Base-by-base conservation (phyloP, 2,797 vertebrate species). In the Eulemur coronatus region DNA sequence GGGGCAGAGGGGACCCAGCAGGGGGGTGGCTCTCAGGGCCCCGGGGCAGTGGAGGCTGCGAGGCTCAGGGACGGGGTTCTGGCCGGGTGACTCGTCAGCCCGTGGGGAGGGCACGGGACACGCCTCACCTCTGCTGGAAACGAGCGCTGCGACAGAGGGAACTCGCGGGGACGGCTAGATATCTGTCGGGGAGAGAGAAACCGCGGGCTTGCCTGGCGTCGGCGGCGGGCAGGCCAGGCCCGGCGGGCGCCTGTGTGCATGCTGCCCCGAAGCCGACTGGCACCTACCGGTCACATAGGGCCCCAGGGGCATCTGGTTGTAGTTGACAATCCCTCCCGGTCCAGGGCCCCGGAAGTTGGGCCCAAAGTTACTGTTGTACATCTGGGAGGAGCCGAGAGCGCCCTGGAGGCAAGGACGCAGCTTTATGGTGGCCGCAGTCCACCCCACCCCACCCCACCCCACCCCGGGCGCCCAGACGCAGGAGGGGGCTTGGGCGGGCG, bases 301-400 rank as follows among this genome's bases (percentile, higher is more conserved):
- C 91, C 99, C 99, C 93, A 99, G 99, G 93, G 99, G 99, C 99
- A 99, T 99, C 99, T 99, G 99, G 91, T 99, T 99, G 98, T 99
- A 99, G 99, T 99, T 99, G 97, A 99, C 99, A 98, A 99, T 99
- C 84, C 99, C 99, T 18, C 99, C 99, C 0, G 99, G 99, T 35
- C 99, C 99, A 0, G 99, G 99, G 63, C 99, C 99, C 96, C 99
- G 98, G 98, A 99, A 99, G 43, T 99, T 99, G n/a, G 99, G 99
- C 63, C 99, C 99, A 5, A 99, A 99, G 98, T 98, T 99, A 98
- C 98, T 99, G 98, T 98, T 99, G 98, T 99, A 99, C 99, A 99
- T 99, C 98, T 99, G 99, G 35, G 99, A 99, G 78, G 99, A 99
- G 98, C 99, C 98, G 0, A 99, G 99, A 52, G 99, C 99, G 14